A percentile compares a stretch with the other conserved stretches of the same genome.
phyloP scores from a whole-genome alignment of 2,797 vertebrate genomes.

The Podarcis siculus region DNA sequence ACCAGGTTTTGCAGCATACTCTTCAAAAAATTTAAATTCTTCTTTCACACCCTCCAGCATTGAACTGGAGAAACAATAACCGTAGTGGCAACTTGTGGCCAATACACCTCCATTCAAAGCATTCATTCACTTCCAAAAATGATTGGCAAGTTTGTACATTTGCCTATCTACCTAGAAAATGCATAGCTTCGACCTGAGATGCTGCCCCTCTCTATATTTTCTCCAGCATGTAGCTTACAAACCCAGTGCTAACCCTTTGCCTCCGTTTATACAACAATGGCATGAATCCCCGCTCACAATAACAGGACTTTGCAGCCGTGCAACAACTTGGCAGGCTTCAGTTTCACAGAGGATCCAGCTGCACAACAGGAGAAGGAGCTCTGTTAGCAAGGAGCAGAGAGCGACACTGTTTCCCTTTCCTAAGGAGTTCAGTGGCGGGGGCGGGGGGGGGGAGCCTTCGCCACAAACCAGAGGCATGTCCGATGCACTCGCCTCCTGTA shows the following conservation, averaged over 20 bases:
- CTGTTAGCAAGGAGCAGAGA: neutral
- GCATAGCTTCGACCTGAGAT: neutral
- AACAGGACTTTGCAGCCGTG: neutral
- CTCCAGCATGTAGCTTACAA: neutral
- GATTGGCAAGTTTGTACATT: neutral
- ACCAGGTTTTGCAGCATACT: neutral
- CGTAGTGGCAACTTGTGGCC: neutral
- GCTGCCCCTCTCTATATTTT: neutral
- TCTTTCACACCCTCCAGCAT: neutral
- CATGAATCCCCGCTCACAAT: neutral
- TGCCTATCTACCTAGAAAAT: neutral
- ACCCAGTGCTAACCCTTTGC: neutral
- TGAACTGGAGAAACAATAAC: neutral
- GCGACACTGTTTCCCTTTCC: fast-evolving
- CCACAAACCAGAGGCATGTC: slow-evolving; percentile 17
- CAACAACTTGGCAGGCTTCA: neutral
- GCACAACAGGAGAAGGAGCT: neutral
- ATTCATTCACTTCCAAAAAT: neutral
- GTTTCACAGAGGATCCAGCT: neutral
- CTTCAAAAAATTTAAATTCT: too few species aligned
- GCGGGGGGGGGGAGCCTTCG: neutral
- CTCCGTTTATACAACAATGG: neutral
- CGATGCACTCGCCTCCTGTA: neutral
- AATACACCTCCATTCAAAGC: neutral
- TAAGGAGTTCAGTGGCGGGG: neutral